Evolutionary conservation across 1,140 invertebrate genomes (phyloP).

Genomic region (Portunus trituberculatus): DNA sequence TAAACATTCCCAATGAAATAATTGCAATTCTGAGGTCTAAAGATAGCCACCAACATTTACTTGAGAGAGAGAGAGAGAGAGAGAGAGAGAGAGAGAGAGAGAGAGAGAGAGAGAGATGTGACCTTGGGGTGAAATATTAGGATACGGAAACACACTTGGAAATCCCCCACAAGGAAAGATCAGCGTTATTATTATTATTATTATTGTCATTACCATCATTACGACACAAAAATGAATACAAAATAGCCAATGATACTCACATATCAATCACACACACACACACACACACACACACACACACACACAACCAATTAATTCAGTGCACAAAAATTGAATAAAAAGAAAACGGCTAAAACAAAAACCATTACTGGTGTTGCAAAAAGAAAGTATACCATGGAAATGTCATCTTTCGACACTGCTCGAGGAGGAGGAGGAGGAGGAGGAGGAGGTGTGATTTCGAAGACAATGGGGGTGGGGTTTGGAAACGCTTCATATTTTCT

Average conservation of each 20-base stretch:
- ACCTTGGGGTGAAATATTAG: background rate
- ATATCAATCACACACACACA: slow-evolving; percentile 20
- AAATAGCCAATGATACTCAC: background rate
- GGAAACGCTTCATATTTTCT: background rate
- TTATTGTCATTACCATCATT: background rate
- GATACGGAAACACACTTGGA: too few species aligned
- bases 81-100: too few species aligned
- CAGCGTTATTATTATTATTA: too few species aligned
- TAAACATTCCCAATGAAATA: too few species aligned
- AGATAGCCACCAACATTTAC: background rate
- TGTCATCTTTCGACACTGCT: background rate
- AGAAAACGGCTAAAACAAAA: too few species aligned
- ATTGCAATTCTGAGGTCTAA: background rate
- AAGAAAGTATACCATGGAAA: background rate
- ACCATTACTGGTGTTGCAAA: too few species aligned
- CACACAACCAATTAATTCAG: background rate
- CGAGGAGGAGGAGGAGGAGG: background rate
- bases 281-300: slow-evolving; percentile 43
- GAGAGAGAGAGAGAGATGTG: background rate
- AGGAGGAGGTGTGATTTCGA: background rate
- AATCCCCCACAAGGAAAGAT: too few species aligned
- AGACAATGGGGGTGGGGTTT: slow-evolving; percentile 30
- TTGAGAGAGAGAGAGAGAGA: too few species aligned
- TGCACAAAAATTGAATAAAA: background rate
- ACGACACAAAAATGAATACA: background rate